These are phyloP conservation scores for Lagopus leucura DNA, from an alignment of 2,113 vertebrate species.

Conservation along the genomic window DNA sequence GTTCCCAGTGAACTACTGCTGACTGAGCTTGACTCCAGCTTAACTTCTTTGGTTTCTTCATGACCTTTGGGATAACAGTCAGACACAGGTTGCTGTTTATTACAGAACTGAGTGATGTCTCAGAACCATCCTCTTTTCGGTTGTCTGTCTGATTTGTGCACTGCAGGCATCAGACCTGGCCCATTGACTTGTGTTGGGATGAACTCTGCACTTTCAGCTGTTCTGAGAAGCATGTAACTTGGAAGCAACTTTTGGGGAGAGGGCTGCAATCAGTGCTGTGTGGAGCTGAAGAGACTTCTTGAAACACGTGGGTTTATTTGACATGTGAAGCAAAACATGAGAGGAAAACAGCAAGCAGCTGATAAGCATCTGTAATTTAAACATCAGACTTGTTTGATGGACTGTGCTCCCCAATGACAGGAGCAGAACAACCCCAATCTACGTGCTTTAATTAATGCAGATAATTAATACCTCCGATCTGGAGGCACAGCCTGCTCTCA, in stretches of 20 bases:
- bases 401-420: neutral
- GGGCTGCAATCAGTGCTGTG: neutral
- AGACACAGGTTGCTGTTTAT: neutral
- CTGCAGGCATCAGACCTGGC: neutral
- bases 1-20: neutral
- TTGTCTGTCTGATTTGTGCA: neutral
- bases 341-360: neutral
- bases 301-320: neutral
- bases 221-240: neutral
- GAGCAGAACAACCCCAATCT: neutral
- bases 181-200: neutral
- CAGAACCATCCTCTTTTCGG: neutral
- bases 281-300: neutral
- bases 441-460: neutral
- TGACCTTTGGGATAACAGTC: neutral
- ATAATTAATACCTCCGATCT: neutral
- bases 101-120: neutral
- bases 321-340: neutral
- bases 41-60: neutral
- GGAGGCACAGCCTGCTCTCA: neutral
- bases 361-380: neutral
- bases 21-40: constrained; percentile 5
- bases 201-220: neutral
- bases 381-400: neutral
- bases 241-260: neutral